Conservation (phyloP, 2,888 invertebrate species). For the Himalopsyche japonica region DNA sequence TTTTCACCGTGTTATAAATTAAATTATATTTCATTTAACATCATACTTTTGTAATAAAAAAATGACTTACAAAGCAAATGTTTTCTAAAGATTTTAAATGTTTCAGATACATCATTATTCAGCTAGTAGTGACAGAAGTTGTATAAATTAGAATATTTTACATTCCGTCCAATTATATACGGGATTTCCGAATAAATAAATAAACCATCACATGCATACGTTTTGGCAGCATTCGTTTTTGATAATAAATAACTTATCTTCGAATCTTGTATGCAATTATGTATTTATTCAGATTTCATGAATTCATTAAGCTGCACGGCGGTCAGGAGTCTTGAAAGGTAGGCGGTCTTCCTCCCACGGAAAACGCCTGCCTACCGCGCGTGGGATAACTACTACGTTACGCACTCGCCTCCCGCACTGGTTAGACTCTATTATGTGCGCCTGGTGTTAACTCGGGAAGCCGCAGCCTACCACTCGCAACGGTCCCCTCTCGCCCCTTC, state of each 20-base stretch:
- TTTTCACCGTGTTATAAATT: too few relatives aligned
- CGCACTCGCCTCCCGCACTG: constrained; percentile 15
- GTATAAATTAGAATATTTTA: too few relatives aligned
- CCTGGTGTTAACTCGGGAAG: constrained; percentile 26
- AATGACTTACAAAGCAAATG: too few relatives aligned
- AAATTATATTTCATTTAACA: not conserved
- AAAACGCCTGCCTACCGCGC: constrained; percentile 19
- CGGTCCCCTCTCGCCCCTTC: constrained; percentile 1
- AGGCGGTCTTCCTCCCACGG: constrained; percentile 19
- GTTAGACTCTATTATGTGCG: constrained; percentile 7
- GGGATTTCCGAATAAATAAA: too few relatives aligned
- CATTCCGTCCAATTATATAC: too few relatives aligned
- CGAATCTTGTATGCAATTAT: not conserved
- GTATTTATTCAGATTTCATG: constrained; percentile 1
- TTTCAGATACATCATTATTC: too few relatives aligned
- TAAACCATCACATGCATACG: too few relatives aligned
- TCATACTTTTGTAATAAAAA: too few relatives aligned
- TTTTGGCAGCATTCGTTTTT: not conserved
- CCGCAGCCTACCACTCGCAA: constrained; percentile 21
- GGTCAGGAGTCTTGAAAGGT: constrained; percentile 7
- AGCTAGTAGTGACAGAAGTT: too few relatives aligned
- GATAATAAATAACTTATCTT: not conserved
- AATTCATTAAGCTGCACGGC: not conserved
- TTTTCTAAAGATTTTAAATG: too few relatives aligned
- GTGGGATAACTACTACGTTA: constrained; percentile 21